Percentiles rank a stretch among this genome's conserved stretches.
Conservation (phyloP, 2,797 vertebrate species). For the Hafferia zeledoni region DNA sequence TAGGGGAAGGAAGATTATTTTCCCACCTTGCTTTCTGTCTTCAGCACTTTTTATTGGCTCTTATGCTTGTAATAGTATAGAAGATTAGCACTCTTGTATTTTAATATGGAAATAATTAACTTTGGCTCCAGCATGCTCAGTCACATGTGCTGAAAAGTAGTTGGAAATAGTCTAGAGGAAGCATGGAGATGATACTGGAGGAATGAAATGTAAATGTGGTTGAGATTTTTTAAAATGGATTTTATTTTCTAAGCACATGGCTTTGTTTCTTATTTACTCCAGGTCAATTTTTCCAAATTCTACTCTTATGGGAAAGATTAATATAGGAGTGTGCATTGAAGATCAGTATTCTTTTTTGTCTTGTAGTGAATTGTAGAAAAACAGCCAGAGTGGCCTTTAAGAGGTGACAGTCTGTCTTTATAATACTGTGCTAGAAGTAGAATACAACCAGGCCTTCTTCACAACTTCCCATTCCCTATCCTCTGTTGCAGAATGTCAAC, state of each 20-base stretch:
- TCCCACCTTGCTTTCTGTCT: conserved; percentile 38
- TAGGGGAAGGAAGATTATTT: background rate
- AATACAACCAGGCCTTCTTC: background rate
- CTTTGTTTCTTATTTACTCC: conserved; percentile 58
- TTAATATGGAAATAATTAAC: conserved; percentile 67
- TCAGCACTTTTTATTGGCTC: conserved; percentile 39
- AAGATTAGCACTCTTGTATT: conserved; percentile 12
- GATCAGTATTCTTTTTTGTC: background rate
- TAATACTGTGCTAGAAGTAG: background rate
- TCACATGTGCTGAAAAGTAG: conserved; percentile 48
- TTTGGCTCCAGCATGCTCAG: conserved; percentile 43
- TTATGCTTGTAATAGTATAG: conserved; percentile 22
- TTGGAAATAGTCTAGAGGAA: conserved; percentile 46
- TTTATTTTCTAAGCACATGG: conserved; percentile 48
- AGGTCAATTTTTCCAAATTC: conserved; percentile 36
- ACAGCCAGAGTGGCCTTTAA: background rate
- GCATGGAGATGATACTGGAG: conserved; percentile 9
- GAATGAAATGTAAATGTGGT: conserved; percentile 49
- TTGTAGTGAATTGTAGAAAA: background rate
- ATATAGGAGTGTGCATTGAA: background rate
- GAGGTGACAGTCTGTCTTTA: background rate
- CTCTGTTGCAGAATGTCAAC: background rate
- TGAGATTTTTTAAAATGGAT: background rate
- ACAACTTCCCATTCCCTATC: fast-evolving
- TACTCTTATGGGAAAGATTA: background rate